Base-by-base conservation (phyloP, 2,797 vertebrate genomes). In the Premnoplex brunnescens region DNA sequence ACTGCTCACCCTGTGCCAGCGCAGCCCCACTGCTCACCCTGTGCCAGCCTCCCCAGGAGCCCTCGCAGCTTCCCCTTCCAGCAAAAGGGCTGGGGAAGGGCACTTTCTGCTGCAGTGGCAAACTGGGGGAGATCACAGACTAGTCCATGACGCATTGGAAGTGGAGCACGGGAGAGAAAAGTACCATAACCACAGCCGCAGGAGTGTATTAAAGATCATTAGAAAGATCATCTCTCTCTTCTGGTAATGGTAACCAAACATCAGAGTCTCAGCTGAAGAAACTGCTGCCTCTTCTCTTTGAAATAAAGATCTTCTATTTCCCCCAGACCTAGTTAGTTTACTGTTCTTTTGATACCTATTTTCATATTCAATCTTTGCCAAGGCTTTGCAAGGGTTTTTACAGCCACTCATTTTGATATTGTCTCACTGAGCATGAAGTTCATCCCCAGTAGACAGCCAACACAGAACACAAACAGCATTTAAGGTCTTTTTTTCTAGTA, bases 61-160 rank as follows among this genome's bases (percentile, higher is more conserved):
- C 15, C 0, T 2, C 1, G 23, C 74, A 39, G 68, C 36, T 44
- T 28, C 60, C 30, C 19, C 54, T 27, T 6, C 21, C 41, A 26
- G 49, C 37, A 6, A 9, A 19, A 26, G 36, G n/a, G 27, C 37
- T 23, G 37, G 26, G 7, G 9, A 67, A 48, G 24, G 54, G 60
- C 49, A 7, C 28, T 19, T 28, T 7, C 73, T 15, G 27, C 52
- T 6, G 23, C 76, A 9, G 22, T 5, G 37, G 39, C 36, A 18
- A 73, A 8, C 23, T 0, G 16, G 19, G 24, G 17, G 13, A n/a
- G 37, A 46, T 8, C 41, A 12, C 37, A 32, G 21, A 41, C 14
- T 2, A 4, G 44, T 0, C 37, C 74, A 7, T 0, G 4, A 30
- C 64, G 16, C 60, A 44, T 0, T 12, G 15, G 22, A 46, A 23